Evolutionary conservation across 1,140 invertebrate species (phyloP).

Genomic region (Orussus abietinus): DNA sequence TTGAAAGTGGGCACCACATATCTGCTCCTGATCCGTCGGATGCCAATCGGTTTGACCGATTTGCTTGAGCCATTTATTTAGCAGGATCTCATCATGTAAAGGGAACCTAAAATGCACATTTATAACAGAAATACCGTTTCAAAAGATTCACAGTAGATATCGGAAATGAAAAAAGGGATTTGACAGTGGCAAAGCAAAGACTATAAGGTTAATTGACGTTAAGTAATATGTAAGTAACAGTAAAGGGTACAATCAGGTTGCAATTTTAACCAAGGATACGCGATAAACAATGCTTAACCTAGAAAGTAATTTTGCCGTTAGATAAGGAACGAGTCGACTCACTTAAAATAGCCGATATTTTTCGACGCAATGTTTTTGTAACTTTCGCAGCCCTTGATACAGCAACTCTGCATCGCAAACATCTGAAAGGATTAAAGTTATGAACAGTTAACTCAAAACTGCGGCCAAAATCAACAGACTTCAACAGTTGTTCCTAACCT

Average conservation of each 20-base stretch:
- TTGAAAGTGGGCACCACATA: slow-evolving; percentile 29
- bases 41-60: slow-evolving; percentile 21
- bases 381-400: slow-evolving; percentile 18
- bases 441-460: too few relatives aligned
- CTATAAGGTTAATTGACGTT: background rate
- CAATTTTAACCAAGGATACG: background rate
- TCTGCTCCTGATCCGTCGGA: slow-evolving; percentile 15
- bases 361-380: slow-evolving; percentile 15
- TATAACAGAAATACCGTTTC: slow-evolving; percentile 1
- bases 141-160: background rate
- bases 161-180: slow-evolving; percentile 3
- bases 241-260: slow-evolving; percentile 1
- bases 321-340: slow-evolving; percentile 6
- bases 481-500: too few relatives aligned
- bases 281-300: background rate
- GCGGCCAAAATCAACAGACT: too few relatives aligned
- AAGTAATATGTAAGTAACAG: background rate
- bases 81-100: slow-evolving; percentile 16
- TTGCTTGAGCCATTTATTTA: slow-evolving; percentile 25
- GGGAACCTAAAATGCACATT: slow-evolving; percentile 24
- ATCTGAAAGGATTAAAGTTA: too few relatives aligned
- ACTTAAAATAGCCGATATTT: slow-evolving; percentile 19
- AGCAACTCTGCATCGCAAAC: slow-evolving; percentile 21
- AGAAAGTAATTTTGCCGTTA: background rate
- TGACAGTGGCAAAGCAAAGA: slow-evolving; percentile 8